Evolutionary conservation across 2,888 invertebrate species (phyloP), one percentile per base, ranked within the genome.

Genomic region (Drosophila subsilvestris): DNA sequence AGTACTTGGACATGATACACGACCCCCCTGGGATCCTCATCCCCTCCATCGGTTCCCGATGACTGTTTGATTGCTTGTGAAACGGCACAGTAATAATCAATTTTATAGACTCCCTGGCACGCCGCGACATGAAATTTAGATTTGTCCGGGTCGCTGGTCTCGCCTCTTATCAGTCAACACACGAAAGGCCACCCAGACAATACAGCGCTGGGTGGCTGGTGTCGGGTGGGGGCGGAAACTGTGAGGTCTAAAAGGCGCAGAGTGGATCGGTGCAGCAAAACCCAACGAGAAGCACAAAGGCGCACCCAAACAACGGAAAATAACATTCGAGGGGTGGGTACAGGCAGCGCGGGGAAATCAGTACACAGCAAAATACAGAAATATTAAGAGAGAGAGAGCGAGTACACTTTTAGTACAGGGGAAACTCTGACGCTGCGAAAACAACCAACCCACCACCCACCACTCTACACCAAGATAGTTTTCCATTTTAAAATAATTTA

Each of bases 291-390:
- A 44, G 20, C 20, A 29, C 48, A 32, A n/a, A 48, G 32, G 54
- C 66, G 66, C 66, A 53, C 65, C 65, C 66, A 51, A 53, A 59
- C 43, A 29, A 8, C 47, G 17, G 10, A 8, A 57, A 45, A 22
- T 27, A 22, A 17, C 3, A 50, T 43, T 73, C 22, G 47, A 49
- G 73, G 70, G 70, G 70, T 72, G 70, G 72, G 63, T 49, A 62
- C 53, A n/a, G n/a, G 20, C 4, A 44, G 6, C 8, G 32, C 14
- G 20, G 45, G n/a, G 12, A 27, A 56, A 12, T 14, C 27, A 22
- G 27, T 37, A n/a, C 37, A n/a, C 37, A 37, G n/a, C 37, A 7
- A 37, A 37, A 37, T 14, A 37, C 37, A 37, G 37, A 37, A 37
- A 37, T n/a, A 37, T 1, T n/a, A 17, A 25, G 43, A n/a, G 55